These are phyloP conservation scores for Clavelina lepadiformis DNA, from an alignment of 23 tunicate species.

Conservation along the genomic window DNA sequence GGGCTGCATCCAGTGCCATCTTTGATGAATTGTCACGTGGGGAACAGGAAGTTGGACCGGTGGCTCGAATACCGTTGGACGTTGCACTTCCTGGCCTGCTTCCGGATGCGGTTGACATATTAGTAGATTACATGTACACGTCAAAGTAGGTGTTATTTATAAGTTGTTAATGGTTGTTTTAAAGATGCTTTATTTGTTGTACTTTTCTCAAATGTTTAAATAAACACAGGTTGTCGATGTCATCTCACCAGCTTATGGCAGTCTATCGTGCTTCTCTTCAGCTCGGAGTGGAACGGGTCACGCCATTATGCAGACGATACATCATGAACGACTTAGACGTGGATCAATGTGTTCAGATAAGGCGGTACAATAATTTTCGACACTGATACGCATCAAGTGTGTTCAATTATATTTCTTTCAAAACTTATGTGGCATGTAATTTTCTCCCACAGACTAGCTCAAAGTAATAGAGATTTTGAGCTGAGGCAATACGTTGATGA, in stretches of 20 bases:
- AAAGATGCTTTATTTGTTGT: not conserved
- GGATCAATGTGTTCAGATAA: slow-evolving; percentile 42
- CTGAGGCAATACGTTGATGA: slow-evolving; percentile 25
- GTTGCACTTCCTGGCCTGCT: slow-evolving; percentile 19
- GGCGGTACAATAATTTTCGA: slow-evolving; percentile 31
- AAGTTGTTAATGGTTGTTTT: not conserved
- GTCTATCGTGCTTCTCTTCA: slow-evolving; percentile 62
- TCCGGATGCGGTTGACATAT: slow-evolving; percentile 56
- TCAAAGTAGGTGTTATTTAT: slow-evolving; percentile 26
- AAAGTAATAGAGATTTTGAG: slow-evolving; percentile 47
- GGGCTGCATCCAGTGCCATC: slow-evolving; percentile 42
- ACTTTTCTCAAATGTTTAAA: too few species aligned
- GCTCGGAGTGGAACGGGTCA: slow-evolving; percentile 59
- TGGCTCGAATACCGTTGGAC: slow-evolving; percentile 50
- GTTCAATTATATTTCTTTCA: not conserved
- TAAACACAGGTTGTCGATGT: slow-evolving; percentile 44
- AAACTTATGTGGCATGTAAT: not conserved
- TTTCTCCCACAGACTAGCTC: slow-evolving; percentile 40
- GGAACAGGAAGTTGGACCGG: slow-evolving; percentile 48
- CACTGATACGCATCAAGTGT: not conserved
- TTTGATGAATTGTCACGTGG: slow-evolving; percentile 49
- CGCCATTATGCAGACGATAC: slow-evolving; percentile 57
- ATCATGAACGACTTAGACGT: slow-evolving; percentile 30
- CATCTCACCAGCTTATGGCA: slow-evolving; percentile 22
- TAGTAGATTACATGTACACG: slow-evolving; percentile 78